Evolutionary conservation across 2,888 invertebrate species (phyloP), one percentile per base, ranked within the genome.

Genomic region (Meliscaeva auricollis): DNA sequence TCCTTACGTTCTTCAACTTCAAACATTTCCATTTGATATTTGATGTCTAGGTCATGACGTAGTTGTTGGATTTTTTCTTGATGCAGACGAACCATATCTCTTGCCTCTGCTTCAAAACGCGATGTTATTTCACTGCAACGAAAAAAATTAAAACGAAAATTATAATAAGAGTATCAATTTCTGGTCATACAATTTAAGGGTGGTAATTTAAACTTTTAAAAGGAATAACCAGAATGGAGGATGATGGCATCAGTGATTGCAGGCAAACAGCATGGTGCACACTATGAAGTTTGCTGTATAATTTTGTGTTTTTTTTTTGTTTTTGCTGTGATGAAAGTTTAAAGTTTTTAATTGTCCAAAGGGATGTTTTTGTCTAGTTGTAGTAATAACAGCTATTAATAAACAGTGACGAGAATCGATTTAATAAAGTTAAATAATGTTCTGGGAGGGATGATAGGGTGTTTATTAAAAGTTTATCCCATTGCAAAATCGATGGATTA

Each of bases 1-100:
- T 98, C 98, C 92, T 98, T 98, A 50, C 97, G 94, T 90, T 98
- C 98, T 90, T 98, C 98, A 8, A 98, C 95, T 92, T 98, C 97
- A 64, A 96, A 94, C 90, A 97, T 94, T 93, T 98, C 98, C 92
- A 96, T 96, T 89, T 95, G 94, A 89, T 96, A 96, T 89, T 95
- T 95, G 0, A 96, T 93, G 7, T 94, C 94, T 54, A 96, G 91
- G 87, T 97, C 96, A 44, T 95, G 93, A 88, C 96, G 95, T 69
- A 96, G 94, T 76, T 94, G 94, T 56, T 94, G 92, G 87, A 97
- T 94, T 90, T 96, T 96, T 89, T 95, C 95, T 72, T 92, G 92
- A 68, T 92, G 90, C 76, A 92, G 83, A 0, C 88, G 87, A 13
- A 87, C 95, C 89, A 96, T 93, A 89, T 96, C 95, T 87, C 94